phyloP scores from a whole-genome alignment of 2,888 invertebrate genomes.

The Calliopum simillimum region DNA sequence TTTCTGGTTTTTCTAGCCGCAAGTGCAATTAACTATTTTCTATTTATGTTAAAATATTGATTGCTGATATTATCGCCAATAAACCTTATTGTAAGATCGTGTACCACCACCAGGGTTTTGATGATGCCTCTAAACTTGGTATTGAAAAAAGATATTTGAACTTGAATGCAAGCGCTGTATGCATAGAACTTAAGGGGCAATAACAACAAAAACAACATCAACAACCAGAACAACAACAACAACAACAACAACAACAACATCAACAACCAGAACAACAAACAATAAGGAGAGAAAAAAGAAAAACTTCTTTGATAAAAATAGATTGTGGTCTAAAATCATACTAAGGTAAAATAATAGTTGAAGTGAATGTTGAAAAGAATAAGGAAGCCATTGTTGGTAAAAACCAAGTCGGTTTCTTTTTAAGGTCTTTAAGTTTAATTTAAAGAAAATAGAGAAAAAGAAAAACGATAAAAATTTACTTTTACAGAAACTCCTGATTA shows the following conservation, averaged over 20 bases:
- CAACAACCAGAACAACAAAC: neutral
- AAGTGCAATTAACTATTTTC: constrained; percentile 45
- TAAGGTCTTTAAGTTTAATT: neutral
- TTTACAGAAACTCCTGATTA: neutral
- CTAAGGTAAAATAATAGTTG: too few species aligned
- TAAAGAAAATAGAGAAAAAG: too few species aligned
- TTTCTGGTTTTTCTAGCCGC: constrained; percentile 47
- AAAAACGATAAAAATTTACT: too few species aligned
- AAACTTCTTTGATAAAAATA: constrained; percentile 19
- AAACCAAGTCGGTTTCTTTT: neutral
- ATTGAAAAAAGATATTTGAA: neutral
- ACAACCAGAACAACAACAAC: neutral
- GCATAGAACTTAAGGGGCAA: neutral
- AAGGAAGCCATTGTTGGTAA: too few species aligned
- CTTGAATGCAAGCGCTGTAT: neutral
- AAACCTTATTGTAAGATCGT: constrained; percentile 54
- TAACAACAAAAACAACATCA: neutral
- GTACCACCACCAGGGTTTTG: constrained; percentile 41
- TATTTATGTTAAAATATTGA: constrained; percentile 41
- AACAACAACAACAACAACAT: neutral
- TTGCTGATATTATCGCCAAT: constrained; percentile 42
- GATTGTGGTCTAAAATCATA: constrained; percentile 25
- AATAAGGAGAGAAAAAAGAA: neutral
- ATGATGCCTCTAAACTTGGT: constrained; percentile 4
- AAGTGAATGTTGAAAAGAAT: too few species aligned